Conservation (phyloP, 2,888 invertebrate species). For the Platycheirus albimanus region DNA sequence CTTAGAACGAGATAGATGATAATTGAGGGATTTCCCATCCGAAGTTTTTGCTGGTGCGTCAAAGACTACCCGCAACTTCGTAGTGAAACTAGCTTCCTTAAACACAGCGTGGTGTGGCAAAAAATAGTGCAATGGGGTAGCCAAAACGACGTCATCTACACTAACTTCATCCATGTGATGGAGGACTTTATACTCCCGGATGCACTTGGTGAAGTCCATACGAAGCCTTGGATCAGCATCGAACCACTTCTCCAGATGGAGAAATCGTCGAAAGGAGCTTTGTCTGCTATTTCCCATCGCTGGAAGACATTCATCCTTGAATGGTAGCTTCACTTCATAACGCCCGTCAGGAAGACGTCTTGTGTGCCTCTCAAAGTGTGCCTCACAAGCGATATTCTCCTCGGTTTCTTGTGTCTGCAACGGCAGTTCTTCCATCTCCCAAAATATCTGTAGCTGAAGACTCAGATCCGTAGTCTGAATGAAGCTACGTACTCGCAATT, state of each 20-base stretch:
- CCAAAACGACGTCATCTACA: background rate
- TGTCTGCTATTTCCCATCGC: background rate
- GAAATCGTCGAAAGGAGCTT: conserved; percentile 2
- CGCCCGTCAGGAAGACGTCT: background rate
- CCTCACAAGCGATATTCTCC: background rate
- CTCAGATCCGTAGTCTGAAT: conserved; percentile 1
- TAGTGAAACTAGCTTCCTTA: conserved; percentile 49
- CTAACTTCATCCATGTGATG: conserved; percentile 34
- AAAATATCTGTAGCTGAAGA: background rate
- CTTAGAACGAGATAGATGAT: conserved; percentile 60
- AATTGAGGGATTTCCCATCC: conserved; percentile 62
- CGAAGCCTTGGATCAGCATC: background rate
- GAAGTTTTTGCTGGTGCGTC: conserved; percentile 51
- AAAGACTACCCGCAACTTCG: conserved; percentile 63
- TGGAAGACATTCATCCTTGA: background rate
- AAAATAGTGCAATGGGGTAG: conserved; percentile 39
- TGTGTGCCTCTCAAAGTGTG: background rate
- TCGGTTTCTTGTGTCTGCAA: background rate
- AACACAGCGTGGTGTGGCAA: conserved; percentile 52
- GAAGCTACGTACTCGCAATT: conserved; percentile 1
- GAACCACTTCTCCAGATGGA: background rate
- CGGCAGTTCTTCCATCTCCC: too few relatives aligned
- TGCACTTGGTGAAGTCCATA: background rate
- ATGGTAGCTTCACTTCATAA: background rate
- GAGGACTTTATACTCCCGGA: background rate